Evolutionary conservation across 2,888 invertebrate species (phyloP), one percentile per base, ranked within the genome.

Genomic region (Tipula vernalis): DNA sequence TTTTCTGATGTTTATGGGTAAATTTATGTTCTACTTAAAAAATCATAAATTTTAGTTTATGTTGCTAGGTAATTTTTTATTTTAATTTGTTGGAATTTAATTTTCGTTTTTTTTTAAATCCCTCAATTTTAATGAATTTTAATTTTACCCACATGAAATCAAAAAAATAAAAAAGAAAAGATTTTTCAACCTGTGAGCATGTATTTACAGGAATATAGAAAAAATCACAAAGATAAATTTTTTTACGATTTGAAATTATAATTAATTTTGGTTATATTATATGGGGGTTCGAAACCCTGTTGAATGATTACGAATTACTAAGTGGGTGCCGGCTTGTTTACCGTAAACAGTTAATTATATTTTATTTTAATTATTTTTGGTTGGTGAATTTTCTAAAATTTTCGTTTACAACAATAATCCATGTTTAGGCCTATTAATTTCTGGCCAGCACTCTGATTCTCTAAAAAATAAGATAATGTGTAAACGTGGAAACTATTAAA

Each of bases 11-110:
- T 71, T 71, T 71, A 71, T 71, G 71, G 71, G 28, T 71, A 71
- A 71, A 71, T 71, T 71, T 71, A 71, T 71, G 71, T 71, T 71
- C 71, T 71, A 71, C 71, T 71, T 71, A 71, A 71, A 71, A 71
- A 71, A 71, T 71, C 71, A 71, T 71, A 71, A 71, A 71, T 71
- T 71, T 71, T 71, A 71, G 71, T 71, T 71, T 71, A 71, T 71
- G 28, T 28, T 28, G 10, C 8, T 28, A 8, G 8, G 28, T 28
- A 10, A 71, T 28, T 71, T 28, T 71, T 13, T 71, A 28, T 28
- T 28, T 28, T 28, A 28, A 28, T 28, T 71, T 71, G 71, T 71
- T 71, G 4, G 28, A 71, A 71, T 71, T 51, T 28, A 71, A 71
- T 71, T 71, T 28, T 71, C 28, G 28, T 71, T 71, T 51, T n/a